These are phyloP conservation scores for Otus scops DNA, from an alignment of 2,797 vertebrate species.

Conservation along the genomic window DNA sequence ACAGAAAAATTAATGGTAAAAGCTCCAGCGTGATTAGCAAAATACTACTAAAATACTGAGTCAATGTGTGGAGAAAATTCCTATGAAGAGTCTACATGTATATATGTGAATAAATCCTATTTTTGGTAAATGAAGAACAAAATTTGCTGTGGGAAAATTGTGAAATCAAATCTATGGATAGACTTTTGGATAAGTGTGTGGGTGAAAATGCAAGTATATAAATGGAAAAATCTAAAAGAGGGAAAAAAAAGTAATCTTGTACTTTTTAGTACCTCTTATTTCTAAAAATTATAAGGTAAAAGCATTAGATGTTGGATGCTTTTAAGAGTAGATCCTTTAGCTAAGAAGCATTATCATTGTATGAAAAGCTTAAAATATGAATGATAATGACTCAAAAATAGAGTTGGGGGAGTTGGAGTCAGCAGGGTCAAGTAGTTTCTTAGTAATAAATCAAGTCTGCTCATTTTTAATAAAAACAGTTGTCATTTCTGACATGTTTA, in stretches of 20 bases:
- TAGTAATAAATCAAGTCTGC: neutral
- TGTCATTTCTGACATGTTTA: neutral
- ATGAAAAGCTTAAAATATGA: neutral
- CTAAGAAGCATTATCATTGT: neutral
- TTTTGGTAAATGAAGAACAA: neutral
- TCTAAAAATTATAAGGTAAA: neutral
- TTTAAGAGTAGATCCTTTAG: neutral
- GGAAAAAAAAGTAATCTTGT: neutral
- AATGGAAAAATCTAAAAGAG: neutral
- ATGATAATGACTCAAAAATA: neutral
- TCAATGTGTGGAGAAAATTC: neutral
- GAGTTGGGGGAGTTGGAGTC: neutral
- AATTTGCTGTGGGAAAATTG: neutral
- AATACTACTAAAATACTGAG: neutral
- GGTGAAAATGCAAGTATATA: neutral
- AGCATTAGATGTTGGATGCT: neutral
- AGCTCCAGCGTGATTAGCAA: neutral
- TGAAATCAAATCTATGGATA: neutral
- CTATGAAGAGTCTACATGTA: neutral
- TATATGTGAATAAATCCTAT: neutral
- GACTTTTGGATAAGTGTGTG: neutral
- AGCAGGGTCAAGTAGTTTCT: neutral
- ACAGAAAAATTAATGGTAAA: neutral
- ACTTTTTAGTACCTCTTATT: neutral
- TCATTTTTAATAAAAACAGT: neutral